These are phyloP conservation scores for Brachionus manjavacas DNA, from an alignment of 1,140 invertebrate genomes.

Conservation along the genomic window DNA sequence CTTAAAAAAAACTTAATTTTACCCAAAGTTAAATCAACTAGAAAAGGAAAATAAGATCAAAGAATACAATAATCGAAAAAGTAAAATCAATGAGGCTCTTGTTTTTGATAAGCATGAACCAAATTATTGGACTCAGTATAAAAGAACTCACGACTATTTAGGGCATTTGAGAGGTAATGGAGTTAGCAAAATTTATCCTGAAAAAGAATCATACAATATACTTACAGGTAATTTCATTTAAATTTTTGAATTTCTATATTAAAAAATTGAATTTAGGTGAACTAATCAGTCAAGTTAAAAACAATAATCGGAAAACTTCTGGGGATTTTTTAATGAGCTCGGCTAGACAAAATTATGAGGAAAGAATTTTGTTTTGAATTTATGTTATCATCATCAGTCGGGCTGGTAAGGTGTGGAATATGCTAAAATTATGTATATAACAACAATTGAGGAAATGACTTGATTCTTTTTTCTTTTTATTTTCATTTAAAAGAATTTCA, in stretches of 20 bases:
- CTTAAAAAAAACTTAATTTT: no score
- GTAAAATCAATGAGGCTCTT: background rate
- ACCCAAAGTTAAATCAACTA: background rate
- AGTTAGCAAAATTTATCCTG: background rate
- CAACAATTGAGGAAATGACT: background rate
- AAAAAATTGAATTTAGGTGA: background rate
- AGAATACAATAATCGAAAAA: constrained; percentile 35
- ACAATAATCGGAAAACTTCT: background rate
- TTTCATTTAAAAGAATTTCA: background rate
- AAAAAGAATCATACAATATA: constrained; percentile 18
- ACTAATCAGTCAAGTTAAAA: background rate
- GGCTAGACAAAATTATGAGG: background rate
- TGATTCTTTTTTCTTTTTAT: background rate
- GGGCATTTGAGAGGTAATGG: background rate
- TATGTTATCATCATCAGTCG: background rate
- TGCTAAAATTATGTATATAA: background rate
- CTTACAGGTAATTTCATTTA: background rate
- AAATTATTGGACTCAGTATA: constrained; percentile 40
- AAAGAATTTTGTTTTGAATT: background rate
- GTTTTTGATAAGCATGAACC: background rate
- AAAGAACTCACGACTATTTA: constrained; percentile 33
- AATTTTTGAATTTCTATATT: background rate
- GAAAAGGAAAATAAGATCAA: background rate
- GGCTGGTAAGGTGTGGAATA: no score
- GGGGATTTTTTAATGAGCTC: background rate